Percentiles rank a stretch among this genome's conserved stretches.
phyloP scores from a whole-genome alignment of 2,113 vertebrate species.

The Oceanites oceanicus region DNA sequence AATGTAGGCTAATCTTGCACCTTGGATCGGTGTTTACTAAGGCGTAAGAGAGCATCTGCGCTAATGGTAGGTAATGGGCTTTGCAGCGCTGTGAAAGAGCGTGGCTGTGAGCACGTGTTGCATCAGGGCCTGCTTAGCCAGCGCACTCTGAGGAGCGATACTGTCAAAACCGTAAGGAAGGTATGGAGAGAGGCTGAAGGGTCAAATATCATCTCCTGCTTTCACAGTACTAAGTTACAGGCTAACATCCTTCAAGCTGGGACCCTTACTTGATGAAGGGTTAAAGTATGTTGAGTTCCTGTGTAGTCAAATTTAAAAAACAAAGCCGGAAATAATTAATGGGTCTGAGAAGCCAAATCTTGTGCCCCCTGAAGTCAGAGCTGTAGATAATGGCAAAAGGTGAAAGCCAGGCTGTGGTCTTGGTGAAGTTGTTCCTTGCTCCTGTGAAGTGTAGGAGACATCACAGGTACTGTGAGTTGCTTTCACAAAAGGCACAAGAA shows the following conservation, averaged over 20 bases:
- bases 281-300: not conserved
- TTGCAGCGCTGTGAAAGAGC: not conserved
- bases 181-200: not conserved
- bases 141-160: fast-evolving
- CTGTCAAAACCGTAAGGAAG: not conserved
- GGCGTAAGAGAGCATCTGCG: not conserved
- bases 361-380: not conserved
- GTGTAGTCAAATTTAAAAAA: not conserved
- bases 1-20: not conserved
- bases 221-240: not conserved
- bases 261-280: not conserved
- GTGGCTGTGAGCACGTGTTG: not conserved
- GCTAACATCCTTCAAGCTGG: not conserved
- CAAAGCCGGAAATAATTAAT: not conserved
- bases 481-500: not conserved
- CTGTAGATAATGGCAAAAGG: not conserved
- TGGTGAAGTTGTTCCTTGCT: not conserved
- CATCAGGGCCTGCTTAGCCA: not conserved
- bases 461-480: not conserved
- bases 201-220: not conserved
- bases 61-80: not conserved
- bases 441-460: not conserved
- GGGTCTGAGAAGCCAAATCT: not conserved
- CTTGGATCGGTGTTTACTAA: not conserved
- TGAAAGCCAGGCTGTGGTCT: not conserved